Evolutionary conservation across 2,113 vertebrate genomes (phyloP), one percentile per base, ranked within the genome.

Genomic region (Orthonyx spaldingii): DNA sequence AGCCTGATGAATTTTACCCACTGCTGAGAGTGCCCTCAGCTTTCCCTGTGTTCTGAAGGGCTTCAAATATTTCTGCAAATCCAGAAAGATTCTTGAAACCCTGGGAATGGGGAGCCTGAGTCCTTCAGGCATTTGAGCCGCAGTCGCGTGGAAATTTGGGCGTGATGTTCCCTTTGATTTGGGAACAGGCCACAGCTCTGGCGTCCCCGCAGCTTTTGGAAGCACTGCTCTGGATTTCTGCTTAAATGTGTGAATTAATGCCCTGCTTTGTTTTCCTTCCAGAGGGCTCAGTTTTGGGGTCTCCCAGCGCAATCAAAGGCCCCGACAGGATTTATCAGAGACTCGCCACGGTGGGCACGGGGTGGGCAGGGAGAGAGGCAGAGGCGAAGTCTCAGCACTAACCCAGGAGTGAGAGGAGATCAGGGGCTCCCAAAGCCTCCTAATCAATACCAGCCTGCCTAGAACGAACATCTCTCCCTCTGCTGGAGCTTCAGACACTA

Each of bases 361-460:
- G 55, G 63, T 1, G 89, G 55, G 83, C 95, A 87, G 42, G 64
- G 74, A 33, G 56, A 26, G 81, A 53, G 90, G 77, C 84, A 77
- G 70, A 47, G 75, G 80, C 12, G 1, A 79, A 79, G 72, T 16
- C 50, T 11, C 70, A 63, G 68, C 79, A 12, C 78, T 49, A 23
- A 50, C 22, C 72, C 83, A 0, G 26, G 74, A 92, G 77, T 10
- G 74, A 86, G 88, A 82, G 81, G 87, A 89, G 91, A 87, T 33
- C 2, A 49, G 89, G 86, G 46, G 89, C 89, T 92, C 23, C 53
- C 59, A 89, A 85, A 79, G 87, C 37, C 77, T 74, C 84, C 96
- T 98, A 98, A 98, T 98, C 97, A 97, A 96, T 96, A 94, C 94
- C 98, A 98, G 97, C 79, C 97, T 78, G 82, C 95, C 79, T 79